Evolutionary conservation across 2,113 vertebrate species (phyloP).

Genomic region (Prinia subflava): DNA sequence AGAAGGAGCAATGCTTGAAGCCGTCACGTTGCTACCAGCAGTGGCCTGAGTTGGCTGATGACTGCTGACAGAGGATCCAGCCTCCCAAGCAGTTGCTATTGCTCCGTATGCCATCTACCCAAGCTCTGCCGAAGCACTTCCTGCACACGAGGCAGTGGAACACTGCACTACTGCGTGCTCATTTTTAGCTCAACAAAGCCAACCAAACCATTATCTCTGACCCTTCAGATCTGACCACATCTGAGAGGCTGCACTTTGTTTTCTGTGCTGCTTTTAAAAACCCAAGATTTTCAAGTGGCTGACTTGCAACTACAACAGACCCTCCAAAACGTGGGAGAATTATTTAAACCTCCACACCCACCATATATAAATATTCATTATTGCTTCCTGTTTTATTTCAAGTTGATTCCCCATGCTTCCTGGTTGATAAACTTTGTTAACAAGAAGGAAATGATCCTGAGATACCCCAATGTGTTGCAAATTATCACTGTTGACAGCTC

Average conservation of each 20-base stretch:
- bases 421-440: conserved; percentile 57
- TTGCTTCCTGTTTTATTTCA: background rate
- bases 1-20: background rate
- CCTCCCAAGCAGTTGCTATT: background rate
- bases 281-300: background rate
- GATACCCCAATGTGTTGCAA: conserved; percentile 36
- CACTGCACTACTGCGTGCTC: fast-evolving
- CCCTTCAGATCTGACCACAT: background rate
- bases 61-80: background rate
- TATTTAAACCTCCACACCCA: background rate
- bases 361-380: background rate
- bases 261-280: background rate
- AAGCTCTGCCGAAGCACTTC: background rate
- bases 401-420: conserved; percentile 34
- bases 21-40: background rate
- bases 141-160: background rate
- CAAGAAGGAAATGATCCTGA: conserved; percentile 43
- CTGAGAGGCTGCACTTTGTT: background rate
- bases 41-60: background rate
- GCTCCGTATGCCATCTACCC: background rate
- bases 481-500: conserved; percentile 41
- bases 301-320: background rate
- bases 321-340: background rate
- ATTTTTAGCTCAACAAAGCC: background rate
- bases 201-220: background rate